These are phyloP conservation scores for Zoanthus solanderi DNA, from an alignment of 92 coral and sea anemone genomes.

Conservation along the genomic window DNA sequence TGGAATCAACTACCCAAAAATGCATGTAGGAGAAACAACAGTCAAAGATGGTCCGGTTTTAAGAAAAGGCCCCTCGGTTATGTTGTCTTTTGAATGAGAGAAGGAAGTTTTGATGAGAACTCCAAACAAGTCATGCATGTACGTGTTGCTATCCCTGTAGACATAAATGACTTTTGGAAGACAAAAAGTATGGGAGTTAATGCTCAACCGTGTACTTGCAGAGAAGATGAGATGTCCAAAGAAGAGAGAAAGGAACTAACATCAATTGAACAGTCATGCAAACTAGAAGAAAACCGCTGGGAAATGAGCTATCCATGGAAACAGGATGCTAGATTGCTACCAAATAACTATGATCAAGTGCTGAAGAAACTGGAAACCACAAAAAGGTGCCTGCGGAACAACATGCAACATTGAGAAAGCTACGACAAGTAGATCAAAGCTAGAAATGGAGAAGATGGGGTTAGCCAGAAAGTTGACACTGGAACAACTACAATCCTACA, in stretches of 20 bases:
- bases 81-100: conserved; percentile 59
- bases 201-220: conserved; percentile 55
- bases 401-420: conserved; percentile 58
- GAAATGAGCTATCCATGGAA: conserved; percentile 67
- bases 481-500: conserved; percentile 39
- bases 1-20: conserved; percentile 68
- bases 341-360: conserved; percentile 61
- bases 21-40: conserved; percentile 72
- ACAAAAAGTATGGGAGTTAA: conserved; percentile 73
- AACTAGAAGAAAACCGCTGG: conserved; percentile 54
- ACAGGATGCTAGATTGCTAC: conserved; percentile 47
- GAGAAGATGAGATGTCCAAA: conserved; percentile 49
- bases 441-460: conserved; percentile 63
- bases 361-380: conserved; percentile 59
- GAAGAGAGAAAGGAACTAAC: conserved; percentile 50
- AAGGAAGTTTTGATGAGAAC: conserved; percentile 20
- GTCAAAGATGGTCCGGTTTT: conserved; percentile 54
- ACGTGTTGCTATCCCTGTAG: conserved; percentile 57
- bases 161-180: conserved; percentile 59
- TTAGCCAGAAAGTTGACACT: conserved; percentile 61
- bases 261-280: conserved; percentile 57
- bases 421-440: conserved; percentile 58
- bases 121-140: conserved; percentile 43
- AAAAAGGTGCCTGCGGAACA: conserved; percentile 59
- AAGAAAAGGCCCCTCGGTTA: conserved; percentile 72